phyloP scores from a whole-genome alignment of 1,140 invertebrate genomes.

The Diorhabda carinulata region DNA sequence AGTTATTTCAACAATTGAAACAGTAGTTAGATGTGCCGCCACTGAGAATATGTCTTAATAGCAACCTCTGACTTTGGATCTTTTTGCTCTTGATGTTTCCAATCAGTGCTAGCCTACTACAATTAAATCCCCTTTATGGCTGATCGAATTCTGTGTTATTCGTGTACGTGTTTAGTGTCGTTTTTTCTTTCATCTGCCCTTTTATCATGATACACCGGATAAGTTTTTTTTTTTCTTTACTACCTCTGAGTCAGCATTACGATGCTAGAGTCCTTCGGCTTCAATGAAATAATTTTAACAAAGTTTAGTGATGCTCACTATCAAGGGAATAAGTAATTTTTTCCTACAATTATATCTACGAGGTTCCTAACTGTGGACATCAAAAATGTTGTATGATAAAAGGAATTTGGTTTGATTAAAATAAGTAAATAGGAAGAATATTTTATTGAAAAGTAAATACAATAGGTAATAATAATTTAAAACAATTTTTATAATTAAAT shows the following conservation, averaged over 20 bases:
- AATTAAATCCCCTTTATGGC: conserved; percentile 24
- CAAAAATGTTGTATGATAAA: too few relatives aligned
- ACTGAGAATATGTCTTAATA: conserved; percentile 5
- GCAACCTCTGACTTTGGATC: conserved; percentile 12
- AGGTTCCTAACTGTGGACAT: too few relatives aligned
- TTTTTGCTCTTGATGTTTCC: conserved; percentile 10
- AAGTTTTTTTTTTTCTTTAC: not conserved
- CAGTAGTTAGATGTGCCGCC: too few relatives aligned
- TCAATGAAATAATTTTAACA: not conserved
- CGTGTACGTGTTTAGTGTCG: not conserved
- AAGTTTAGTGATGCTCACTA: too few relatives aligned
- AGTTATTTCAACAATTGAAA: too few relatives aligned
- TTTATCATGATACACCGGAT: conserved; percentile 2
- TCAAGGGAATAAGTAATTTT: too few relatives aligned
- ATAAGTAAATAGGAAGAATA: too few relatives aligned
- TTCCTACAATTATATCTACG: too few relatives aligned
- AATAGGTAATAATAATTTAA: too few relatives aligned
- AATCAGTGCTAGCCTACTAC: conserved; percentile 17
- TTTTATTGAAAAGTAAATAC: too few relatives aligned
- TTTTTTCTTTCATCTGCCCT: conserved; percentile 2
- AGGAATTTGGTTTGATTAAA: too few relatives aligned
- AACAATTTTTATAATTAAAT: too few relatives aligned
- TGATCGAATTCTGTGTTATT: conserved; percentile 21
- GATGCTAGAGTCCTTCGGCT: not conserved
- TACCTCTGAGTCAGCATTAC: not conserved